Evolutionary conservation across 2,888 invertebrate genomes (phyloP).

Genomic region (Lithophane semibrunnea): DNA sequence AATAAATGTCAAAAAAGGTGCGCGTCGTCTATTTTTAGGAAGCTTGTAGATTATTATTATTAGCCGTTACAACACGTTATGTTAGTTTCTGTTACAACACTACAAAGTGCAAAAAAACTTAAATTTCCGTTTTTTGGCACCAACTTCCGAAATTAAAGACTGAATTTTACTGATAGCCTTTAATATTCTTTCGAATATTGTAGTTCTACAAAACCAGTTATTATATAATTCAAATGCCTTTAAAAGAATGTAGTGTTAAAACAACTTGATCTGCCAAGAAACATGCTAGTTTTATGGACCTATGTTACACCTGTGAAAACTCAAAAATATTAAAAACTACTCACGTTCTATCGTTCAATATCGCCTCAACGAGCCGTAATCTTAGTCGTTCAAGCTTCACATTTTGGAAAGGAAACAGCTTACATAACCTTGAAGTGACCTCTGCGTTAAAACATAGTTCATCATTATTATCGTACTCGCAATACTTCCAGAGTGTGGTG

Average conservation of each 20-base stretch:
- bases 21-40: too few relatives aligned
- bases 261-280: not conserved
- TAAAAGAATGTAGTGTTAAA: not conserved
- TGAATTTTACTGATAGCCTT: not conserved
- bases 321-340: not conserved
- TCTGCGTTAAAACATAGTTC: slow-evolving; percentile 87
- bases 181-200: not conserved
- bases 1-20: too few relatives aligned
- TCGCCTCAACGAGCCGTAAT: slow-evolving; percentile 92
- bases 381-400: slow-evolving; percentile 96
- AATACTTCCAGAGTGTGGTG: slow-evolving; percentile 93
- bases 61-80: too few relatives aligned
- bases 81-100: too few relatives aligned
- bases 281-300: not conserved
- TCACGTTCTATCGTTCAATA: slow-evolving; percentile 91
- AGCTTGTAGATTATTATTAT: too few relatives aligned
- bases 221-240: not conserved
- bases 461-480: slow-evolving; percentile 68
- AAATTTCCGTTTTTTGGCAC: too few relatives aligned
- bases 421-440: slow-evolving; percentile 94
- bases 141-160: not conserved
- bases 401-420: slow-evolving; percentile 95
- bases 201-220: not conserved
- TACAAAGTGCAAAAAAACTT: too few relatives aligned
- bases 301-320: not conserved